Evolutionary conservation across 2,797 vertebrate species (phyloP), one percentile per base, ranked within the genome.

Genomic region (Eidolon dupreanum): DNA sequence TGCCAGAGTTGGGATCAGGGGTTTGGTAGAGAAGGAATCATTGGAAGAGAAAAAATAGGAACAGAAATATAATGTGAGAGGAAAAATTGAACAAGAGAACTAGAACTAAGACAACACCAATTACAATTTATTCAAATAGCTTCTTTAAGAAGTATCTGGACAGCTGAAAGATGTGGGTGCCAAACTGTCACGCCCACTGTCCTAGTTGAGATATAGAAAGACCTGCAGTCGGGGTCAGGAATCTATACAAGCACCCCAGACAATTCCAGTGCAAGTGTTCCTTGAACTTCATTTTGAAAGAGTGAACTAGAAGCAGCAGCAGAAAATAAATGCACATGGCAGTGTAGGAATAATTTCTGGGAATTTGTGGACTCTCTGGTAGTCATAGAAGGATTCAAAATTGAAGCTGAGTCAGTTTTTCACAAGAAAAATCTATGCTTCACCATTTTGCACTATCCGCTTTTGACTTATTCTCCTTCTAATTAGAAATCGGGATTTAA

Each of bases 341-440:
- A 61, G 19, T 8, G 5, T 4, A 17, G 20, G 8, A 59, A 74
- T 57, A 7, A 75, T 53, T 68, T 73, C 66, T 13, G n/a, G n/a
- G 49, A 28, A 59, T 83, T 92, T 43, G 19, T 70, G 74, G 57
- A 66, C 71, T 77, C 17, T 53, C 33, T 24, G 20, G 26, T 22
- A 38, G 53, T 55, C 41, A 77, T 7, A 22, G 15, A 31, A 81
- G 5, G 26, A 63, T n/a, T 90, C 51, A 68, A 93, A 61, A 68
- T 8, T 31, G n/a, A 89, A 86, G 28, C 17, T 2, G 13, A 51
- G 53, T 83, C 33, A 8, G 11, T 19, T 84, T 89, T 41, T n/a
- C n/a, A 75, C 41, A 90, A 84, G 33, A 90, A 81, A 92, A 95
- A 73, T 51, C 78, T 89, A 38, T 77, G 41, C 24, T 73, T 71